phyloP scores from a whole-genome alignment of 2,113 vertebrate species.

The Salvelinus alpinus region DNA sequence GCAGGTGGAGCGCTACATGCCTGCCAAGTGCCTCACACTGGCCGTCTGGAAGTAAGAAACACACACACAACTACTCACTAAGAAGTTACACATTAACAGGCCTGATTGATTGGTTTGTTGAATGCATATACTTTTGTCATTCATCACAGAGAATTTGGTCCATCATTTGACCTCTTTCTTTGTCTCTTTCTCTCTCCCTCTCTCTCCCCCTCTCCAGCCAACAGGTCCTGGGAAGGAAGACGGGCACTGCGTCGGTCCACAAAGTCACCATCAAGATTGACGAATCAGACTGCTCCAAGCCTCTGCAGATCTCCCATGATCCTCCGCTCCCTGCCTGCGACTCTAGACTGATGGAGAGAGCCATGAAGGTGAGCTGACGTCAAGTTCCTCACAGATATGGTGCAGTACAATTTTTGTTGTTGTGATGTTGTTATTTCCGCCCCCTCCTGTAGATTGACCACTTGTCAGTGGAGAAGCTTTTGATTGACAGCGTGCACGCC shows the following conservation, averaged over 20 bases:
- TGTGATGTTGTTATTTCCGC: neutral
- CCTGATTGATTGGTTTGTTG: neutral
- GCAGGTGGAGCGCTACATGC: slow-evolving; percentile 92
- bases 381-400: neutral
- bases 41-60: slow-evolving; percentile 95
- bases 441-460: slow-evolving; percentile 87
- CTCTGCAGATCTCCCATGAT: slow-evolving; percentile 96
- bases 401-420: neutral
- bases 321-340: slow-evolving; percentile 93
- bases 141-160: neutral
- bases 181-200: neutral
- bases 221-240: slow-evolving; percentile 94
- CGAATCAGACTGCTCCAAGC: slow-evolving; percentile 93
- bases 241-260: slow-evolving; percentile 90
- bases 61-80: neutral
- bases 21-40: slow-evolving; percentile 93
- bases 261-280: slow-evolving; percentile 98
- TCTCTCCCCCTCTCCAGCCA: slow-evolving; percentile 77
- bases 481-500: slow-evolving; percentile 97
- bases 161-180: neutral
- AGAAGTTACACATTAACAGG: neutral
- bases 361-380: slow-evolving; percentile 86
- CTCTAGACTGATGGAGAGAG: slow-evolving; percentile 94
- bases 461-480: slow-evolving; percentile 95
- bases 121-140: neutral